These are phyloP conservation scores for Patella vulgata DNA, from an alignment of 1,140 invertebrate species.

Conservation along the genomic window DNA sequence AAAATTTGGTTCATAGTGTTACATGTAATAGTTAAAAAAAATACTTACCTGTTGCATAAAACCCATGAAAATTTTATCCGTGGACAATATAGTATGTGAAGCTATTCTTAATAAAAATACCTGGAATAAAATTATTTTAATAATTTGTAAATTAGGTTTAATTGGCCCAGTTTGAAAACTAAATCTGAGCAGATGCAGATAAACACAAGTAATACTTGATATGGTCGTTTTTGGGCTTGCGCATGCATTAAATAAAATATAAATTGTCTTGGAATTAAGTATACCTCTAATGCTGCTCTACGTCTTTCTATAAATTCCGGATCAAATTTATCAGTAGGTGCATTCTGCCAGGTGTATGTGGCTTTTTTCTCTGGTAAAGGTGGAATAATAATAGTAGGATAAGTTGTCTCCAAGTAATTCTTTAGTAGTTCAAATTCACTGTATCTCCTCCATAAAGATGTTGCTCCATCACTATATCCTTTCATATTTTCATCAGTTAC, in stretches of 20 bases:
- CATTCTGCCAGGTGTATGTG: conserved; percentile 83
- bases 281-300: conserved; percentile 79
- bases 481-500: conserved; percentile 77
- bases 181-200: neutral
- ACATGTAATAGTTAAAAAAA: too few species aligned
- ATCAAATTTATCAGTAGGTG: conserved; percentile 81
- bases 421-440: conserved; percentile 85
- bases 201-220: neutral
- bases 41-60: conserved; percentile 54
- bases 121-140: conserved; percentile 59
- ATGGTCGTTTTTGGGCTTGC: neutral
- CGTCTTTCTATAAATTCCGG: conserved; percentile 87
- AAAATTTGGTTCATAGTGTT: too few species aligned
- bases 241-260: neutral
- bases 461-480: conserved; percentile 72
- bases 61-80: conserved; percentile 78
- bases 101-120: conserved; percentile 82
- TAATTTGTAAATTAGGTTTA: neutral
- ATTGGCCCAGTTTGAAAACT: neutral
- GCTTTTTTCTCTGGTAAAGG: conserved; percentile 82
- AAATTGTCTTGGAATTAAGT: neutral
- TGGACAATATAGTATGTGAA: conserved; percentile 78
- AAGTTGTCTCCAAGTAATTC: conserved; percentile 80
- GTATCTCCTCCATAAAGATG: conserved; percentile 82
- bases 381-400: conserved; percentile 81